Conservation (phyloP, 2,113 vertebrate genomes). For the Polypterus senegalus region DNA sequence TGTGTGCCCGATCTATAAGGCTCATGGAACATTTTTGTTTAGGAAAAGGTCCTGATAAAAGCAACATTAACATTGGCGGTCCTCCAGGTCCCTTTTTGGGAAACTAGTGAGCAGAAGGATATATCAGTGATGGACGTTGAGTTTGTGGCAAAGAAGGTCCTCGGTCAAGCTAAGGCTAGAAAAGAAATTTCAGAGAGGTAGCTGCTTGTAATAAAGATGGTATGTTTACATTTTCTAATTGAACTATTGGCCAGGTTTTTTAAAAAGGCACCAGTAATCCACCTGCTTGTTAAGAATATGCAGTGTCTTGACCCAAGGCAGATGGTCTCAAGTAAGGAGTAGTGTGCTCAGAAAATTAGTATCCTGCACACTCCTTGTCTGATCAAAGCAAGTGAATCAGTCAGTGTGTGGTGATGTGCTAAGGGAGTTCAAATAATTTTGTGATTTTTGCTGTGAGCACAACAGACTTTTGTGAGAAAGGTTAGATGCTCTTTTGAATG, state of each 20-base stretch:
- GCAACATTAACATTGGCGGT: constrained; percentile 18
- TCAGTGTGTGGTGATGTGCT: constrained; percentile 13
- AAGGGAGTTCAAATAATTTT: constrained; percentile 15
- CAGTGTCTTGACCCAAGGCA: constrained; percentile 16
- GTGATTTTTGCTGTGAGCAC: constrained; percentile 11
- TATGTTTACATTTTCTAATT: constrained; percentile 16
- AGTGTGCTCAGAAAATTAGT: constrained; percentile 15
- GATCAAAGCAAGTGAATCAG: constrained; percentile 11
- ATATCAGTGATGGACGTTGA: constrained; percentile 9
- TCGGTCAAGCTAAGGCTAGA: constrained; percentile 6
- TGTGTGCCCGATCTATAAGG: background rate
- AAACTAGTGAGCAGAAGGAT: constrained; percentile 10
- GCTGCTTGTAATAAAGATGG: constrained; percentile 16
- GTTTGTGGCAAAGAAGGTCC: constrained; percentile 12
- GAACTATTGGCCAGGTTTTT: constrained; percentile 15
- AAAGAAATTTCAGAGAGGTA: constrained; percentile 9
- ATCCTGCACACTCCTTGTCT: constrained; percentile 14
- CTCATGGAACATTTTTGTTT: constrained; percentile 13
- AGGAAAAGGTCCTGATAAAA: constrained; percentile 13
- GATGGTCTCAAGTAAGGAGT: constrained; percentile 16
- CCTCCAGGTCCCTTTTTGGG: constrained; percentile 16
- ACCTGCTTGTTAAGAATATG: constrained; percentile 19
- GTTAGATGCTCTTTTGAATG: constrained; percentile 5
- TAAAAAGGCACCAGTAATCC: constrained; percentile 20
- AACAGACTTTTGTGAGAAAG: constrained; percentile 16